Percentiles rank a stretch among this genome's conserved stretches.
Conservation (phyloP, 2,888 invertebrate species). For the Caenorhabditis sp. region DNA sequence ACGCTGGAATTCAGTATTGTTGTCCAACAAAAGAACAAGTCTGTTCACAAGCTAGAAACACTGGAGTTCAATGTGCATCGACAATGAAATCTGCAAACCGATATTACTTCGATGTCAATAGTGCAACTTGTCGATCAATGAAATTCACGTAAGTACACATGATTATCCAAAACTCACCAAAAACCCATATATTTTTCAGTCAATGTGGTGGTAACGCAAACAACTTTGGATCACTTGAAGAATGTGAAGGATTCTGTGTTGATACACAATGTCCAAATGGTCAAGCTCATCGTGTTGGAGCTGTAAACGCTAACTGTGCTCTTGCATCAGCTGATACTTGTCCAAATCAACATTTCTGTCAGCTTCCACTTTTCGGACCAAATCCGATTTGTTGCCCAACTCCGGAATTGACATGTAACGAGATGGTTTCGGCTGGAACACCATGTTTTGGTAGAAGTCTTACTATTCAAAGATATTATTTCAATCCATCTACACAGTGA, state of each 20-base stretch:
- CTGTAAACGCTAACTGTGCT: conserved; percentile 65
- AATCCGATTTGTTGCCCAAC: conserved; percentile 66
- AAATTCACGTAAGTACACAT: conserved; percentile 42
- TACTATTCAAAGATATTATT: conserved; percentile 66
- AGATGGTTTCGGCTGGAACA: conserved; percentile 67
- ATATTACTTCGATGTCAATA: conserved; percentile 55
- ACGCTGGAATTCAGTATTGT: conserved; percentile 66
- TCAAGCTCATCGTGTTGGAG: conserved; percentile 63
- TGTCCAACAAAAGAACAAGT: conserved; percentile 62
- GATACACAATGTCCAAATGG: conserved; percentile 65
- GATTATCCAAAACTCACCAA: neutral
- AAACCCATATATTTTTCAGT: conserved; percentile 29
- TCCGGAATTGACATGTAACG: conserved; percentile 59
- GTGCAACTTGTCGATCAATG: conserved; percentile 55
- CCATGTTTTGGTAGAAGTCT: conserved; percentile 66
- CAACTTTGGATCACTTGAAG: conserved; percentile 68
- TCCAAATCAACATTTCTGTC: conserved; percentile 63
- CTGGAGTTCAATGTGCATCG: conserved; percentile 52
- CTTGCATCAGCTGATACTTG: conserved; percentile 57
- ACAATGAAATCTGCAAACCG: conserved; percentile 47
- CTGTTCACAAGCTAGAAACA: conserved; percentile 44
- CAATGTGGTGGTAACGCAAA: conserved; percentile 70
- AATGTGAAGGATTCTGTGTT: conserved; percentile 71
- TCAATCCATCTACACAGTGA: conserved; percentile 60
- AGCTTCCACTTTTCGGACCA: conserved; percentile 64